Percentiles rank a stretch among this genome's conserved stretches.
Evolutionary conservation across 2,113 vertebrate genomes (phyloP).

Genomic region (Synodontis membranacea): DNA sequence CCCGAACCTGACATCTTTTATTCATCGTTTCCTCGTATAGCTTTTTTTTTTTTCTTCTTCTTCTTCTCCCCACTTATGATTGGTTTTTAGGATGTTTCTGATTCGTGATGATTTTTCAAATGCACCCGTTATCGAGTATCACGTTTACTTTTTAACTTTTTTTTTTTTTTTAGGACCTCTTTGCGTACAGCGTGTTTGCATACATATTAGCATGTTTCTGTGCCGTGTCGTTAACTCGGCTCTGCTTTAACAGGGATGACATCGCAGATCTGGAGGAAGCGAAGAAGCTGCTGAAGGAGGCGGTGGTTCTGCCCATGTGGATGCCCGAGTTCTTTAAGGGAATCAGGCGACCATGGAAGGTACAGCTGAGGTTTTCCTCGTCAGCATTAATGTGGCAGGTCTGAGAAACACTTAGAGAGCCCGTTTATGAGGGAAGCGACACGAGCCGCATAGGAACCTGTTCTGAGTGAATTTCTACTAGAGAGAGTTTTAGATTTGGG

Average conservation of each 20-base stretch:
- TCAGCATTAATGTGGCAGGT: background rate
- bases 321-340: conserved; percentile 99
- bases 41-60: background rate
- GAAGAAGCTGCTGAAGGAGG: conserved; percentile 95
- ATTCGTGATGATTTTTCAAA: no score
- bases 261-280: conserved; percentile 95
- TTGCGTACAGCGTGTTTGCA: background rate
- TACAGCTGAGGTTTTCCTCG: conserved; percentile 55
- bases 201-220: background rate
- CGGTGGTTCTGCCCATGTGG: conserved; percentile 97
- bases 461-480: background rate
- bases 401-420: no score
- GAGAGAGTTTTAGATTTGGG: no score
- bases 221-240: background rate
- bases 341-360: conserved; percentile 97
- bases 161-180: background rate
- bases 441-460: background rate
- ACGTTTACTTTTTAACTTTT: no score
- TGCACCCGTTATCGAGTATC: no score
- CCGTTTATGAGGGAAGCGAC: no score
- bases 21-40: no score
- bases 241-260: conserved; percentile 79
- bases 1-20: no score
- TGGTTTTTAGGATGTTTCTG: no score
- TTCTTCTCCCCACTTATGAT: background rate